These are phyloP conservation scores for Neomicropteryx cornuta DNA, from an alignment of 1,140 invertebrate genomes.

Conservation along the genomic window DNA sequence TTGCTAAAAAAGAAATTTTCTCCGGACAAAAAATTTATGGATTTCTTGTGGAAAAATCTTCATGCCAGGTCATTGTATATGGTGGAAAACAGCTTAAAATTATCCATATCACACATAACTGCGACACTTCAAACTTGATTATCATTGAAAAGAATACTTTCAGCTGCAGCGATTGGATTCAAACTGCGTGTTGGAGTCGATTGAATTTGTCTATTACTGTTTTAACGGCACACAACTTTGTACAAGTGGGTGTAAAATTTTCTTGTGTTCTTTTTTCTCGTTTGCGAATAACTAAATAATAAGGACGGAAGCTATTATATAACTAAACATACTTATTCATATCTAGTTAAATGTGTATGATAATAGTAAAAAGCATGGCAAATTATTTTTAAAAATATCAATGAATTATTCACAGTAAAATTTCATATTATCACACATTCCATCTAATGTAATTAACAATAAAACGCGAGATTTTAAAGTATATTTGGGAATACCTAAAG, in stretches of 20 bases:
- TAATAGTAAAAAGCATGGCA: background rate
- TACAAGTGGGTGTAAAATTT: constrained; percentile 31
- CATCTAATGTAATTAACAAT: no score
- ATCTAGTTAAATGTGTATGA: no score
- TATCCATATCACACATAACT: constrained; percentile 17
- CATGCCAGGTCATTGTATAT: constrained; percentile 30
- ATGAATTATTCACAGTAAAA: no score
- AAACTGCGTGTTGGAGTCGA: constrained; percentile 21
- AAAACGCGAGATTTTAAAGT: no score
- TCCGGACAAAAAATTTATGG: constrained; percentile 38
- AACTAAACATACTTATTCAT: no score
- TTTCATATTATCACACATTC: no score
- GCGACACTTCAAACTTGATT: constrained; percentile 13
- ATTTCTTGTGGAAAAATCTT: constrained; percentile 22
- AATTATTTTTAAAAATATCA: background rate
- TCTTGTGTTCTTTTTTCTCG: constrained; percentile 44
- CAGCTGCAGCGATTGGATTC: constrained; percentile 19
- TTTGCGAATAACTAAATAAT: constrained; percentile 1
- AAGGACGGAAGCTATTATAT: no score
- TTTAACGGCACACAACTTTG: constrained; percentile 23
- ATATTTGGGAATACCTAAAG: no score
- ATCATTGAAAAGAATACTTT: constrained; percentile 13
- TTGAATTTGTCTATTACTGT: constrained; percentile 18
- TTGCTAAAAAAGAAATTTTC: constrained; percentile 25
- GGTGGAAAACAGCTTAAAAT: constrained; percentile 33